phyloP scores from a whole-genome alignment of 92 coral and sea anemone species.

The Epizoanthus illoricatus region DNA sequence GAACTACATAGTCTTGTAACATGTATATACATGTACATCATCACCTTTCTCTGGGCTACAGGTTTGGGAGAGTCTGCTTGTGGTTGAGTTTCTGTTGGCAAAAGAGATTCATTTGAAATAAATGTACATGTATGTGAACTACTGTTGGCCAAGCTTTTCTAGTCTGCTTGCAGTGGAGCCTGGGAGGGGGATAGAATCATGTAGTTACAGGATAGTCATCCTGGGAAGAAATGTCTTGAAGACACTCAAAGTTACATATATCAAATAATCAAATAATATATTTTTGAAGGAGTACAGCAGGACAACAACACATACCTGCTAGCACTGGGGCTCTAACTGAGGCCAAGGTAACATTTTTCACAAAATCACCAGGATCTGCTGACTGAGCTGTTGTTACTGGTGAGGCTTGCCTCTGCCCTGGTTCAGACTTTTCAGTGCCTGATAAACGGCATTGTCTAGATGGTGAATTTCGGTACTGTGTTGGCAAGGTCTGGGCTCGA shows the following conservation, averaged over 20 bases:
- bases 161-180: no score
- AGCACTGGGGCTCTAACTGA: constrained; percentile 15
- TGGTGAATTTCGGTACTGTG: constrained; percentile 51
- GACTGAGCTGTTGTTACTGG: constrained; percentile 31
- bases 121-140: no score
- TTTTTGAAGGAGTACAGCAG: no score
- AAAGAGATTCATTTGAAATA: not conserved
- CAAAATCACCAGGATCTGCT: constrained; percentile 20
- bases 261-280: no score
- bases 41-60: constrained; percentile 74
- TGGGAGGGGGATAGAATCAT: no score
- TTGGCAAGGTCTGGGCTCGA: constrained; percentile 69
- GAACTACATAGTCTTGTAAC: not conserved
- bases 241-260: no score
- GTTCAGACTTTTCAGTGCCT: constrained; percentile 26
- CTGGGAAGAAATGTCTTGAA: no score
- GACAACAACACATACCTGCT: constrained; percentile 2
- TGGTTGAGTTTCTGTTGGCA: constrained; percentile 8
- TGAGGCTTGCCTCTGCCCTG: constrained; percentile 13
- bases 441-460: constrained; percentile 13
- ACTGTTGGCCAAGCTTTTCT: no score
- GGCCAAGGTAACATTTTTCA: constrained; percentile 36
- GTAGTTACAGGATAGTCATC: no score
- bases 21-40: not conserved
- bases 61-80: constrained; percentile 46